A percentile compares a stretch with the other conserved stretches of the same genome.
phyloP scores from a whole-genome alignment of 2,888 invertebrate genomes.

The Spilarctia lutea region DNA sequence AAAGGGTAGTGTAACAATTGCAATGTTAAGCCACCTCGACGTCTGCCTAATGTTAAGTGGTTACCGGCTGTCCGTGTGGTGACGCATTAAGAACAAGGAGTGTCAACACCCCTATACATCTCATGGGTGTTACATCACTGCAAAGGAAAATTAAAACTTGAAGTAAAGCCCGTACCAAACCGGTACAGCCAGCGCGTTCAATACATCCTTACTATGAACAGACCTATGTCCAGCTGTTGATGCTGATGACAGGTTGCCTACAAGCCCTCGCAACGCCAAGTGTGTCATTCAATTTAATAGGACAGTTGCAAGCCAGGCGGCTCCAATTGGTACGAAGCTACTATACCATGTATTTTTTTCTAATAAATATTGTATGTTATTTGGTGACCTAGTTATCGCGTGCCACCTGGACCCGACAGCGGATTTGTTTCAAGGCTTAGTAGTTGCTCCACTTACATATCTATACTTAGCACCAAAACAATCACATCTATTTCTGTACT shows the following conservation, averaged over 20 bases:
- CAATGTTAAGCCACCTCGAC: not conserved
- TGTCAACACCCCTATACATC: too few species aligned
- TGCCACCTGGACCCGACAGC: constrained; percentile 47
- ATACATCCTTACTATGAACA: too few species aligned
- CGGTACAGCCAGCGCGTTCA: too few species aligned
- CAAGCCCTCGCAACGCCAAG: not conserved
- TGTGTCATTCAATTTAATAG: not conserved
- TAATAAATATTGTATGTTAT: constrained; percentile 1
- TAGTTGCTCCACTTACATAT: constrained; percentile 61
- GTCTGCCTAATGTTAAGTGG: not conserved
- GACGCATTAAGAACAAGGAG: too few species aligned
- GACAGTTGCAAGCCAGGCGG: not conserved
- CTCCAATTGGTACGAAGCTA: not conserved
- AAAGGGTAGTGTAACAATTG: not conserved
- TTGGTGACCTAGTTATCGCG: constrained; percentile 36
- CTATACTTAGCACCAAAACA: constrained; percentile 52
- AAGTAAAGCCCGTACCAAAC: too few species aligned
- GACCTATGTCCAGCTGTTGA: too few species aligned
- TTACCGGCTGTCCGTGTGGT: not conserved
- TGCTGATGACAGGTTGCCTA: not conserved
- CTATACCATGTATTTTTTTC: not conserved
- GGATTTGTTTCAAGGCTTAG: constrained; percentile 64
- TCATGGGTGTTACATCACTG: too few species aligned
- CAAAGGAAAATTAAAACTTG: too few species aligned
- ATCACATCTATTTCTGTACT: constrained; percentile 4